Evolutionary conservation across 2,888 invertebrate genomes (phyloP).

Genomic region (Bimastos eiseni): DNA sequence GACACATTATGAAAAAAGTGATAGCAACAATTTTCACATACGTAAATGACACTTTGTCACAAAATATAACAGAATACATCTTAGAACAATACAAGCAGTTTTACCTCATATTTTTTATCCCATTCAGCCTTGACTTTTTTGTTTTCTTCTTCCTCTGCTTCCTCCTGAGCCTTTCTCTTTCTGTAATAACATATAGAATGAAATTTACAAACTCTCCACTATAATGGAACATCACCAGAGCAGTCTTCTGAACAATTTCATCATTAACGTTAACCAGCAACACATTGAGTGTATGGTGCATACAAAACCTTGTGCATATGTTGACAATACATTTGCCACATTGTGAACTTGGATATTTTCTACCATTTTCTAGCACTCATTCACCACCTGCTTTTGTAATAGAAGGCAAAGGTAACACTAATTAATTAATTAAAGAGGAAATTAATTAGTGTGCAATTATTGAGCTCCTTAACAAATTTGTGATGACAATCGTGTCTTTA

Average conservation of each 20-base stretch:
- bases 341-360: too few relatives aligned
- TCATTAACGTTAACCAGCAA: neutral
- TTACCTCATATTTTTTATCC: constrained; percentile 95
- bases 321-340: too few relatives aligned
- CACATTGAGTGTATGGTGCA: too few relatives aligned
- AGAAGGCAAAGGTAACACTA: too few relatives aligned
- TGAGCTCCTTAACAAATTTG: too few relatives aligned
- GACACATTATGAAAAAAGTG: neutral
- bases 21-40: neutral
- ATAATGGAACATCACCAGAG: neutral
- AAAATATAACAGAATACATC: neutral
- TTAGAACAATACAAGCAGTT: neutral
- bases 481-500: too few relatives aligned
- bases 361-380: too few relatives aligned
- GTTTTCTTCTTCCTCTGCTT: constrained; percentile 88
- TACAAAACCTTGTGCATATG: too few relatives aligned
- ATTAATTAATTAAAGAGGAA: too few relatives aligned
- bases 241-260: neutral
- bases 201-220: neutral
- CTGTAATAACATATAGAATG: constrained; percentile 60
- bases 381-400: too few relatives aligned
- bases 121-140: constrained; percentile 89
- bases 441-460: too few relatives aligned
- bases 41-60: neutral
- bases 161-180: constrained; percentile 88